phyloP scores from a whole-genome alignment of 2,797 vertebrate genomes.

The Cuculus canorus region DNA sequence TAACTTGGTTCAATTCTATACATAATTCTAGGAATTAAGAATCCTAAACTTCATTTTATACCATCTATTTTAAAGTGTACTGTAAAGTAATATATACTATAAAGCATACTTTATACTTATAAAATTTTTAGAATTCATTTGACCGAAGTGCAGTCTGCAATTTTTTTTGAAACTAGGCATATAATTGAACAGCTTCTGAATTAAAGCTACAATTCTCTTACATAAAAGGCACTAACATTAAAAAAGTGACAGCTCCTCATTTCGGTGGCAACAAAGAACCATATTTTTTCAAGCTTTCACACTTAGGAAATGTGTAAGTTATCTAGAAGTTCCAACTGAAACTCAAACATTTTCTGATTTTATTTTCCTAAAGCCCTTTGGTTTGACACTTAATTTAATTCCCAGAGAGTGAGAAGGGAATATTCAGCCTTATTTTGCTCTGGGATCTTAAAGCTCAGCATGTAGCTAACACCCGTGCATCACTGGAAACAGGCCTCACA shows the following conservation, averaged over 20 bases:
- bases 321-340: background rate
- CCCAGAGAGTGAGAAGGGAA: slow-evolving; percentile 18
- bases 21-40: background rate
- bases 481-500: slow-evolving; percentile 24
- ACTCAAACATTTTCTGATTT: background rate
- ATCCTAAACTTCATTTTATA: background rate
- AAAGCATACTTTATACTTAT: background rate
- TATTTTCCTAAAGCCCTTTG: background rate
- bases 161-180: background rate
- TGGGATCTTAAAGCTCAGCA: slow-evolving; percentile 21
- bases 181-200: background rate
- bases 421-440: background rate
- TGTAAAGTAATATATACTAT: background rate
- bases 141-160: background rate
- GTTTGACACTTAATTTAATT: slow-evolving; percentile 42
- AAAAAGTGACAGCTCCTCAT: background rate
- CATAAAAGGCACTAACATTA: background rate
- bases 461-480: slow-evolving; percentile 57
- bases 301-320: background rate
- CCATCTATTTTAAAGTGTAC: background rate
- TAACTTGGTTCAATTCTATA: background rate
- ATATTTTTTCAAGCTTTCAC: background rate
- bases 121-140: background rate
- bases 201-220: background rate
- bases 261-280: background rate